Percentiles rank a stretch among this genome's conserved stretches.
phyloP scores from a whole-genome alignment of 2,113 vertebrate genomes.

The Willisornis vidua region DNA sequence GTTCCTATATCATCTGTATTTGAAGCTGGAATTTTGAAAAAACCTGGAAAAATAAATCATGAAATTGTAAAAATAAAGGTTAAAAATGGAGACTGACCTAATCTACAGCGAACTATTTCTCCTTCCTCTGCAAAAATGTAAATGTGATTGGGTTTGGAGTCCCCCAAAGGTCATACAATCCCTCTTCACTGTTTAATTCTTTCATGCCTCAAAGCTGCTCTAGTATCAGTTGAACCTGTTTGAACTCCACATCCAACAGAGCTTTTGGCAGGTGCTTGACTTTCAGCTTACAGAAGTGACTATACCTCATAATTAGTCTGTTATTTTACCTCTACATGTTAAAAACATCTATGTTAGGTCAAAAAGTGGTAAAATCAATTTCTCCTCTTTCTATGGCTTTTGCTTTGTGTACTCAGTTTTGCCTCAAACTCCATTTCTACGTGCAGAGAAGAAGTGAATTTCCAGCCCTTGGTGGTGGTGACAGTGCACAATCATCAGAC shows the following conservation, averaged over 20 bases:
- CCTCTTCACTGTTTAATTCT: background rate
- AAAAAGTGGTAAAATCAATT: background rate
- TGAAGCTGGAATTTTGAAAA: constrained; percentile 21
- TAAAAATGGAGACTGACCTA: background rate
- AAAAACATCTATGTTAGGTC: background rate
- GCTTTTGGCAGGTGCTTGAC: background rate
- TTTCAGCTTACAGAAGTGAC: background rate
- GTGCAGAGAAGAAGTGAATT: background rate
- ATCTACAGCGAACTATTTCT: background rate
- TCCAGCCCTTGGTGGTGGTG: background rate
- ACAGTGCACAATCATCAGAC: background rate
- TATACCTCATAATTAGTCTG: background rate
- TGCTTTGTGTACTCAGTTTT: background rate
- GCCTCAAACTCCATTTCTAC: background rate
- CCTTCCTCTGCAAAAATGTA: background rate
- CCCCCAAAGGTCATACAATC: background rate
- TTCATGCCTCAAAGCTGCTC: background rate
- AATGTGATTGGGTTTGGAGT: background rate
- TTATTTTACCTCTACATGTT: background rate
- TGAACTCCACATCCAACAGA: constrained; percentile 1
- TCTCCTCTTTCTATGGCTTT: background rate
- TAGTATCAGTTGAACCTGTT: background rate
- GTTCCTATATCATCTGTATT: constrained; percentile 9
- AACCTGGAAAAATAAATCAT: constrained; percentile 20
- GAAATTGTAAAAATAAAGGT: constrained; percentile 26